These are phyloP conservation scores for Drosophila erecta DNA, from an alignment of 1,140 invertebrate genomes.

Conservation along the genomic window DNA sequence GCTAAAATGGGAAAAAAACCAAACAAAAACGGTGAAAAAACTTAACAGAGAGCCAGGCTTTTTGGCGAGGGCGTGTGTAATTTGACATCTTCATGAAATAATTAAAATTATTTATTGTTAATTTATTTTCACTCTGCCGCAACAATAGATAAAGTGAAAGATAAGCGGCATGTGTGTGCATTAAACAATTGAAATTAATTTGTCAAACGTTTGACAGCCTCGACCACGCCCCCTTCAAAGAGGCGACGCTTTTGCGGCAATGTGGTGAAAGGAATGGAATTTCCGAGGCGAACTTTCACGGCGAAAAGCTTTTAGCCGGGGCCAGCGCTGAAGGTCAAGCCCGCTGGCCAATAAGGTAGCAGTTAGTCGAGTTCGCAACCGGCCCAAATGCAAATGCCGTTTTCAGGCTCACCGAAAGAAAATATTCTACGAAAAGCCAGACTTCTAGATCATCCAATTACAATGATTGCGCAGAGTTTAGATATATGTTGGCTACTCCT, in stretches of 20 bases:
- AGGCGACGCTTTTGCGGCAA: constrained; percentile 14
- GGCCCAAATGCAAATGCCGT: constrained; percentile 22
- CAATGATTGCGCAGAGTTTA: no score
- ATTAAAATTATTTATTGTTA: constrained; percentile 84
- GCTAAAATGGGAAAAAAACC: not conserved
- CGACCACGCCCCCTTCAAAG: constrained; percentile 34
- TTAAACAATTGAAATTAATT: constrained; percentile 80
- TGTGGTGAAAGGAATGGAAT: constrained; percentile 65
- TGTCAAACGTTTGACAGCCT: constrained; percentile 69
- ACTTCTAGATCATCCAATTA: no score
- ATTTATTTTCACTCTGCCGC: constrained; percentile 72
- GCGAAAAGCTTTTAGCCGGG: constrained; percentile 56
- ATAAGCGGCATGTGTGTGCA: constrained; percentile 57
- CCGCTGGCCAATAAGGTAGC: constrained; percentile 52
- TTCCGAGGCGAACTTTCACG: constrained; percentile 60
- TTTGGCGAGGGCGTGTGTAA: constrained; percentile 74
- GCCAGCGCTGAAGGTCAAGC: constrained; percentile 56
- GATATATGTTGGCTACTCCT: no score
- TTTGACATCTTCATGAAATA: constrained; percentile 83
- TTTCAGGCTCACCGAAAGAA: constrained; percentile 2
- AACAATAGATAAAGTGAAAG: constrained; percentile 70
- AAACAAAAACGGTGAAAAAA: not conserved
- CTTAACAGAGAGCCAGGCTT: constrained; percentile 35
- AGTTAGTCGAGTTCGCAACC: constrained; percentile 68
- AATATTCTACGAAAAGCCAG: not conserved